A percentile compares a stretch with the other conserved stretches of the same genome.
These are phyloP conservation scores for Myopa testacea DNA, from an alignment of 2,888 invertebrate genomes.

Conservation along the genomic window DNA sequence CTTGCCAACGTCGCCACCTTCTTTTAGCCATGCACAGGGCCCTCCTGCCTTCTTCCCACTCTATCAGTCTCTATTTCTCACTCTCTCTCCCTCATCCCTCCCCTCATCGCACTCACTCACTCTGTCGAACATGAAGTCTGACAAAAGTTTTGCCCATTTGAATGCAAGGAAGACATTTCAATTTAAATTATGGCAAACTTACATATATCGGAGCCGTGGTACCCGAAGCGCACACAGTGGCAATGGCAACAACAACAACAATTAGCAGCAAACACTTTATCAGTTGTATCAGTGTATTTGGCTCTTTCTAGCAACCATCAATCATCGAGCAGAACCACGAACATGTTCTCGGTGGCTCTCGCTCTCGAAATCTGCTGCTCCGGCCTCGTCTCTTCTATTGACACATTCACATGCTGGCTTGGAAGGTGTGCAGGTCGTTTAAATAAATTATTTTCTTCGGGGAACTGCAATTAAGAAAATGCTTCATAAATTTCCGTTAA, in stretches of 20 bases:
- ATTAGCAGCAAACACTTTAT: not conserved
- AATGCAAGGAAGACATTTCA: slow-evolving; percentile 53
- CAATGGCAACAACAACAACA: slow-evolving; percentile 19
- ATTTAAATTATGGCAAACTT: slow-evolving; percentile 55
- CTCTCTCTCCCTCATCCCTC: not conserved
- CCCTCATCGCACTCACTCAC: not conserved
- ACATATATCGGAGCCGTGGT: slow-evolving; percentile 11
- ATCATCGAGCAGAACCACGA: not conserved
- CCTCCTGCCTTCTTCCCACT: too few species aligned
- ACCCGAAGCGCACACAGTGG: not conserved
- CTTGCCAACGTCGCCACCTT: not conserved
- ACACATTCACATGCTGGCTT: slow-evolving; percentile 11
- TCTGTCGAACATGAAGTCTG: slow-evolving; percentile 30
- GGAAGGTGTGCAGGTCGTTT: slow-evolving; percentile 63
- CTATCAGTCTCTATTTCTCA: too few species aligned
- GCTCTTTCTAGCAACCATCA: not conserved
- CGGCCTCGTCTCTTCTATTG: not conserved
- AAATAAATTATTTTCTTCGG: slow-evolving; percentile 66
- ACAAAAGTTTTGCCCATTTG: slow-evolving; percentile 46
- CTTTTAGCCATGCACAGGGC: not conserved
- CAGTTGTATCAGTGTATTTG: not conserved
- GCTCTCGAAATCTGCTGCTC: not conserved
- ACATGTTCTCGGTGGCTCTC: slow-evolving; percentile 1
- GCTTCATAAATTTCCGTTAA: slow-evolving; percentile 66
- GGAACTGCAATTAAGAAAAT: slow-evolving; percentile 68